A percentile compares a stretch with the other conserved stretches of the same genome.
phyloP scores from a whole-genome alignment of 2,888 invertebrate genomes.

The Ornithoptera alexandrae region DNA sequence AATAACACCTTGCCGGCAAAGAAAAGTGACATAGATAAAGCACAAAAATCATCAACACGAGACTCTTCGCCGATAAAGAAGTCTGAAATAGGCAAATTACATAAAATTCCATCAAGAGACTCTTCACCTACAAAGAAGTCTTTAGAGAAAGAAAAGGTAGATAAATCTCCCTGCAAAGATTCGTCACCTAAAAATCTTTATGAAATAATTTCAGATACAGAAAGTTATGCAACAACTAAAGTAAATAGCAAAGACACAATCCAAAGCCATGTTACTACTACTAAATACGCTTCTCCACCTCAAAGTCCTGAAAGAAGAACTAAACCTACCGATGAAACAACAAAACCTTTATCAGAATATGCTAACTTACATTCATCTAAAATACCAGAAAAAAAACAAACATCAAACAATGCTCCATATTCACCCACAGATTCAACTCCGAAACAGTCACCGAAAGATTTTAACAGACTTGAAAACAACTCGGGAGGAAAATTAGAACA shows the following conservation, averaged over 20 bases:
- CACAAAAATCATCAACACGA: slow-evolving; percentile 23
- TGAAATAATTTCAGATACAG: slow-evolving; percentile 43
- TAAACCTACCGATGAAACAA: slow-evolving; percentile 8
- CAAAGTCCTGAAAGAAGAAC: slow-evolving; percentile 42
- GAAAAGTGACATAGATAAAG: slow-evolving; percentile 7
- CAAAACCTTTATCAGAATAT: slow-evolving; percentile 1
- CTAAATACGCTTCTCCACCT: slow-evolving; percentile 27
- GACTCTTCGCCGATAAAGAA: slow-evolving; percentile 29
- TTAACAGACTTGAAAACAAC: slow-evolving; percentile 6
- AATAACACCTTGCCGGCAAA: not conserved
- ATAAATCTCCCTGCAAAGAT: slow-evolving; percentile 10
- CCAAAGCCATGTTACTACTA: slow-evolving; percentile 22
- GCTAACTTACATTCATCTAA: slow-evolving; percentile 1
- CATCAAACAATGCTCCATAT: not conserved
- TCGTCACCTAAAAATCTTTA: slow-evolving; percentile 52
- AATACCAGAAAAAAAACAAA: slow-evolving; percentile 10
- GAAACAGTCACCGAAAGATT: slow-evolving; percentile 21
- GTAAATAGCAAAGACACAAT: slow-evolving; percentile 24
- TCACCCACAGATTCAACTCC: slow-evolving; percentile 6
- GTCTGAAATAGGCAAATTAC: slow-evolving; percentile 7
- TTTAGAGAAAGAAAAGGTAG: slow-evolving; percentile 12
- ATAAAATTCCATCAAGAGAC: slow-evolving; percentile 4
- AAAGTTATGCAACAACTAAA: slow-evolving; percentile 17
- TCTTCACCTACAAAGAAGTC: slow-evolving; percentile 11
- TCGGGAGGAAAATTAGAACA: slow-evolving; percentile 13